Evolutionary conservation across 1,140 invertebrate species (phyloP), one percentile per base, ranked within the genome.

Genomic region (Arctopsyche grandis): DNA sequence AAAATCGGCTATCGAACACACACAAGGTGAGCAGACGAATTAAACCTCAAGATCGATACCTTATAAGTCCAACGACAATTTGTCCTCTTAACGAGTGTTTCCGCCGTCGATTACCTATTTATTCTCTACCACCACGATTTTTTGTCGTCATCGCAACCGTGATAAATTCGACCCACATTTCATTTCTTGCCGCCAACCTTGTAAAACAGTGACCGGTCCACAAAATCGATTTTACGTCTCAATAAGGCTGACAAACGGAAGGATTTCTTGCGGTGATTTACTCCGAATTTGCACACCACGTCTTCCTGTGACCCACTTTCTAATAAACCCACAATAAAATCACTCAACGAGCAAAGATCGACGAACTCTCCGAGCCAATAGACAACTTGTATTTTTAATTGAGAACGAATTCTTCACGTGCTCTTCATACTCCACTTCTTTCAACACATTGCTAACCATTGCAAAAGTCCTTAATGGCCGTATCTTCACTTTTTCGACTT

Each of bases 131-230:
- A 60, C 9, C 21, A 21, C 26, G 26, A 66, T 66, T 52, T 52
- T 52, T 52, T 52, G 48, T 52, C 48, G 10, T 52, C 10, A 10
- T 14, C 48, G 1, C 12, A 24, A 29, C 24, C 24, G 63, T 26
- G 63, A 66, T 66, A 29, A 26, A 66, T 66, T 66, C 24, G 63
- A 66, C 63, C 24, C 24, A 26, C 63, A 66, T 66, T 24, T 60
- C 9, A 24, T 16, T 19, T 12, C n/a, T 66, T 5, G 63, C 12
- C 9, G 63, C 19, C 22, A 66, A 66, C 63, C 63, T 66, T 66
- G 63, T 24, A 12, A 1, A 38, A 19, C 16, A 9, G 16, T 26
- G 63, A 12, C n/a, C 19, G 58, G 21, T 60, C 58, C 7, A 22
- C 21, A 60, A 38, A 60, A 60, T 60, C 58, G 58, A 26, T 26